phyloP scores from a whole-genome alignment of 2,888 invertebrate genomes.

The Camptogramma bilineatum region DNA sequence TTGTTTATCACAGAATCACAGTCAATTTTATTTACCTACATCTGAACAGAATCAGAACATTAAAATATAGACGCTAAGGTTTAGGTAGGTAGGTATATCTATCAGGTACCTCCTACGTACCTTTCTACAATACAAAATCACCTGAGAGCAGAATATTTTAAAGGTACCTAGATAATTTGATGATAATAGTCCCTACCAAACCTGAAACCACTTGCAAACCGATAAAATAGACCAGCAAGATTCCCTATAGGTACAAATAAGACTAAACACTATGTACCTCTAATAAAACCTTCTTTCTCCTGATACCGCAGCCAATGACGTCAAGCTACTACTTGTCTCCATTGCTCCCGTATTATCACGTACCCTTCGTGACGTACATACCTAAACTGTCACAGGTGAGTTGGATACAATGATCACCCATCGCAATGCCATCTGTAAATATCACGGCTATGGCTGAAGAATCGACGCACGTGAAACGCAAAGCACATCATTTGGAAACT shows the following conservation, averaged over 20 bases:
- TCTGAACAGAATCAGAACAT: no score
- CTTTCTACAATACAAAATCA: no score
- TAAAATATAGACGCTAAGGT: no score
- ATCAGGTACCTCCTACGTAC: no score
- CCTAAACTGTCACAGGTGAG: conserved; percentile 80
- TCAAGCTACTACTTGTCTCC: conserved; percentile 77
- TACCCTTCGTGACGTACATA: conserved; percentile 74
- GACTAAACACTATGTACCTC: neutral
- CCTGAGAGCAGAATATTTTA: no score
- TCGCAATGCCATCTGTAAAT: conserved; percentile 45
- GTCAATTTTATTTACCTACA: no score
- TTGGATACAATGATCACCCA: conserved; percentile 40
- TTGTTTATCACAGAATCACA: neutral
- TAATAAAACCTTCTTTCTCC: conserved; percentile 44
- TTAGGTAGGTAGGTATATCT: no score
- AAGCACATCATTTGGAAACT: conserved; percentile 1
- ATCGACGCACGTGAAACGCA: conserved; percentile 17
- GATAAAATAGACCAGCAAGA: neutral
- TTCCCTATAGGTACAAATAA: neutral
- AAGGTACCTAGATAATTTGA: no score
- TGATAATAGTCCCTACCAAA: no score
- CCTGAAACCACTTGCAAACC: no score
- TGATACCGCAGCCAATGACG: conserved; percentile 72
- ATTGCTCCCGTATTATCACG: conserved; percentile 68
- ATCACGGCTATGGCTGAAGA: conserved; percentile 32